phyloP scores from a whole-genome alignment of 2,888 invertebrate genomes.

The Odontocolon sp. region DNA sequence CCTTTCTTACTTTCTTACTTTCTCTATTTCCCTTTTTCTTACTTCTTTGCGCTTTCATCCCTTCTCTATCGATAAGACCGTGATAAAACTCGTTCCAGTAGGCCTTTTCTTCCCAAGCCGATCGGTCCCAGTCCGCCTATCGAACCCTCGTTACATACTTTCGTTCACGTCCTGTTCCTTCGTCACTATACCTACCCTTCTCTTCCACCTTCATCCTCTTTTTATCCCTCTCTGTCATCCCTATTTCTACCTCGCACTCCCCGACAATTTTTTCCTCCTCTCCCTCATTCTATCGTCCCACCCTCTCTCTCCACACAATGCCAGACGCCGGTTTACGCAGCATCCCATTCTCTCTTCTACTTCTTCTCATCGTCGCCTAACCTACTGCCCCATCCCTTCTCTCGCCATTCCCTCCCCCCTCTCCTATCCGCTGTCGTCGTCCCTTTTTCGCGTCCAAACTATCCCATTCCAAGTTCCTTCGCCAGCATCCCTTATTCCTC shows the following conservation, averaged over 20 bases:
- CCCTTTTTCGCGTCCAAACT: conserved; percentile 35
- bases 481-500: background rate
- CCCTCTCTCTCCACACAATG: background rate
- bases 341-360: conserved; percentile 17
- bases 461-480: conserved; percentile 46
- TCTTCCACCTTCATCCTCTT: background rate
- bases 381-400: conserved; percentile 8
- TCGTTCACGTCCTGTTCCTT: conserved; percentile 4
- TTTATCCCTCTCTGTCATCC: conserved; percentile 1
- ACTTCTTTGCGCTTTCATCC: conserved; percentile 9
- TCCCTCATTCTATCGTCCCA: background rate
- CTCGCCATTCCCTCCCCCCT: background rate
- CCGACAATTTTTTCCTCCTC: conserved; percentile 21
- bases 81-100: conserved; percentile 53
- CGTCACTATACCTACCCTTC: background rate
- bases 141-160: conserved; percentile 56
- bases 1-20: background rate
- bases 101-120: conserved; percentile 30
- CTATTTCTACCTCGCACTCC: conserved; percentile 35
- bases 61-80: conserved; percentile 38
- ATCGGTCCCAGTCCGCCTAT: conserved; percentile 57
- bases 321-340: background rate
- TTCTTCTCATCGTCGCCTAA: background rate
- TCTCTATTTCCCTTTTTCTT: conserved; percentile 1
- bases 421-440: conserved; percentile 3